Conservation (phyloP, 2,113 vertebrate genomes). For the Aptenodytes patagonicus region DNA sequence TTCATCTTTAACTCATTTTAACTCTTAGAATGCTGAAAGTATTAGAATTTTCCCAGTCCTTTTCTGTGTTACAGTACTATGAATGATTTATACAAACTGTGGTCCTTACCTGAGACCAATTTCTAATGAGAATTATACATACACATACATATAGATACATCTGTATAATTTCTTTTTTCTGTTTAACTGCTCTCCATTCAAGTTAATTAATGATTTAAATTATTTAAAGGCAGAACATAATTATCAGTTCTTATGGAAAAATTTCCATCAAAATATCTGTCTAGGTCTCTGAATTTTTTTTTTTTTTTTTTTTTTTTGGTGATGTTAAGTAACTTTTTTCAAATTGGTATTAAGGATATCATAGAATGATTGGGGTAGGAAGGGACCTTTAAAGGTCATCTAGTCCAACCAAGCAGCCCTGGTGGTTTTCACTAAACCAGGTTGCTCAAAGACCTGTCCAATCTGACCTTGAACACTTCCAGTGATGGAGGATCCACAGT, state of each 20-base stretch:
- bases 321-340: background rate
- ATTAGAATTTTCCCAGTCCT: background rate
- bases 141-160: no score
- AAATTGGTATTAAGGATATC: background rate
- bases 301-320: background rate
- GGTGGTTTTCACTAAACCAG: background rate
- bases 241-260: background rate
- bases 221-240: background rate
- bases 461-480: background rate
- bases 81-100: background rate
- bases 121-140: background rate
- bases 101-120: background rate
- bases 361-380: background rate
- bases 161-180: background rate
- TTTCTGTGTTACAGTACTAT: background rate
- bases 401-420: background rate
- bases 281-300: background rate
- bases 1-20: constrained; percentile 20
- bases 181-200: background rate
- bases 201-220: background rate
- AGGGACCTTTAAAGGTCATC: background rate
- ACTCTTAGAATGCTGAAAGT: background rate
- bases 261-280: background rate
- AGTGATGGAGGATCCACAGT: background rate
- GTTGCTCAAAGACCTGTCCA: background rate